Conservation (phyloP, 2,113 vertebrate genomes). For the Bubalus kerabau region DNA sequence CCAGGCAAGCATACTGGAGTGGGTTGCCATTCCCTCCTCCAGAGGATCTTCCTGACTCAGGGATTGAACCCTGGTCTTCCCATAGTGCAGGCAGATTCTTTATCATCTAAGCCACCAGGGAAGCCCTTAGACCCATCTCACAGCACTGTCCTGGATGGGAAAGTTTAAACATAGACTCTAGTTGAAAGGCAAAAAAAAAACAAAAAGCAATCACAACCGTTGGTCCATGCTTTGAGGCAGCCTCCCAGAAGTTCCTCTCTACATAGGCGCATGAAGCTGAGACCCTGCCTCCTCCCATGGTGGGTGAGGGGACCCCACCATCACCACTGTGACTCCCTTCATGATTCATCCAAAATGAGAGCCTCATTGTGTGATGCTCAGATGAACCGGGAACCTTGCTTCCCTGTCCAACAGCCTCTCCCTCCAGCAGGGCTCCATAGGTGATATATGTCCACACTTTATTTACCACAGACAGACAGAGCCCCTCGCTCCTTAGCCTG, state of each 20-base stretch:
- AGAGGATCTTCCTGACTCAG: neutral
- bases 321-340: neutral
- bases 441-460: neutral
- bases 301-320: neutral
- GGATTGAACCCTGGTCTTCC: neutral
- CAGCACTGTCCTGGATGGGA: accelerated
- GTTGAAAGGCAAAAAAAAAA: neutral
- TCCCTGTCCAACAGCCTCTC: neutral
- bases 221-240: neutral
- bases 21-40: neutral
- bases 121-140: neutral
- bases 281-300: neutral
- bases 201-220: neutral
- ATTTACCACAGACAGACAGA: neutral
- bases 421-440: neutral
- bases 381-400: neutral
- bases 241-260: neutral
- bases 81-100: neutral
- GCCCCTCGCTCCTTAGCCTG: neutral
- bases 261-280: neutral
- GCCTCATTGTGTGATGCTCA: neutral
- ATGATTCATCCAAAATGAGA: neutral
- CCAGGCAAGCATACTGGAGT: neutral
- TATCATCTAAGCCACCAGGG: neutral
- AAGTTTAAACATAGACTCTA: neutral